Conservation (phyloP, 2,797 vertebrate genomes). For the Falco concolor region DNA sequence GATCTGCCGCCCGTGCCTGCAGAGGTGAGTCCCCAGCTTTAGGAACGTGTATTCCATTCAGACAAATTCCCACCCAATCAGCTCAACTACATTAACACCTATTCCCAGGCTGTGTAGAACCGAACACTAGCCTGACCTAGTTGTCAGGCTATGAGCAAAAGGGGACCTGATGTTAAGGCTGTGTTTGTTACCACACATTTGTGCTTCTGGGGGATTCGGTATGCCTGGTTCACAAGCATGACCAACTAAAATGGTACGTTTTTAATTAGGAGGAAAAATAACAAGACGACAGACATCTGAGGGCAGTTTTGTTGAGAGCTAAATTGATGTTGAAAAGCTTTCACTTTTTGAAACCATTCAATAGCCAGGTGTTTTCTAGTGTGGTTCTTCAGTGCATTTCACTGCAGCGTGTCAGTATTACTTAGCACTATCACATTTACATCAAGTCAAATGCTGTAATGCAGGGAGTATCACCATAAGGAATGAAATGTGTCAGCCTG, state of each 20-base stretch:
- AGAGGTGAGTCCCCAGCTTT: background rate
- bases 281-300: background rate
- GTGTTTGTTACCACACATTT: background rate
- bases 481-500: conserved; percentile 61
- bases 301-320: background rate
- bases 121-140: background rate
- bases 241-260: background rate
- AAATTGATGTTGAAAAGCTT: conserved; percentile 57
- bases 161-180: background rate
- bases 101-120: background rate
- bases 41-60: background rate
- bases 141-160: background rate
- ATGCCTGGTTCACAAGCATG: background rate
- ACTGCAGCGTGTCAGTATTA: conserved; percentile 46
- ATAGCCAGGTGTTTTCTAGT: conserved; percentile 62
- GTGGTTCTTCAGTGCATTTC: conserved; percentile 49
- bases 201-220: background rate
- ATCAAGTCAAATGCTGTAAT: conserved; percentile 63
- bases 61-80: background rate
- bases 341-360: conserved; percentile 46
- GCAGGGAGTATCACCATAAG: conserved; percentile 59
- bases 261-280: conserved; percentile 39
- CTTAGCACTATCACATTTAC: conserved; percentile 65
- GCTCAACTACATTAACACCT: background rate
- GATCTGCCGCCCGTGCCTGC: background rate